Conservation (phyloP, 2,113 vertebrate species). For the Ophthalmolycus amberensis region DNA sequence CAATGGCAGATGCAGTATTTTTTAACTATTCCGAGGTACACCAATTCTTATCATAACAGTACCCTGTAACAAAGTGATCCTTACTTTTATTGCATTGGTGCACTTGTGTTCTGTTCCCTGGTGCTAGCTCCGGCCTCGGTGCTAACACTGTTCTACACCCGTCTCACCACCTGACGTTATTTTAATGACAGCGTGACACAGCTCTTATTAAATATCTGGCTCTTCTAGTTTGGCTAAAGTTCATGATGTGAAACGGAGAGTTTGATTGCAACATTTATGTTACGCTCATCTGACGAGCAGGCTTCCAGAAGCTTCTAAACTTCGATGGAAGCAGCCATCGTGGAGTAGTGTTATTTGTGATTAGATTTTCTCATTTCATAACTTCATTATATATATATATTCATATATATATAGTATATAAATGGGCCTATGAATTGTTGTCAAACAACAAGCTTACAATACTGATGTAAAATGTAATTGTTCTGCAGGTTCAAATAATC, state of each 20-base stretch:
- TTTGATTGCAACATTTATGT: not conserved
- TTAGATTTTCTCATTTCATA: no score
- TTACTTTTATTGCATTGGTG: no score
- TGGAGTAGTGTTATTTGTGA: no score
- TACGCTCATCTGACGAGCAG: not conserved
- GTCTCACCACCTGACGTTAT: not conserved
- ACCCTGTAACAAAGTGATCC: no score
- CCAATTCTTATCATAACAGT: no score
- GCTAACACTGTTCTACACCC: no score
- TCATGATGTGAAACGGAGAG: not conserved
- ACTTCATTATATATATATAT: not conserved
- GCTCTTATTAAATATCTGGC: not conserved
- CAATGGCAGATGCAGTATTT: no score
- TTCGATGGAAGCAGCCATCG: no score
- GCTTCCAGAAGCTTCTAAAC: not conserved
- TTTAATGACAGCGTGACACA: not conserved
- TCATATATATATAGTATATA: no score
- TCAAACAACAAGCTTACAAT: not conserved
- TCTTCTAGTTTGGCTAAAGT: not conserved
- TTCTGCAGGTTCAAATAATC: not conserved
- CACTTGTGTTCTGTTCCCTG: no score
- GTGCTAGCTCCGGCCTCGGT: no score
- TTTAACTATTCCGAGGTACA: no score
- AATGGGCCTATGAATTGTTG: not conserved
- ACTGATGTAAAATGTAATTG: not conserved